Evolutionary conservation across 2,113 vertebrate species (phyloP), one percentile per base, ranked within the genome.

Genomic region (Poeciliopsis occidentalis): DNA sequence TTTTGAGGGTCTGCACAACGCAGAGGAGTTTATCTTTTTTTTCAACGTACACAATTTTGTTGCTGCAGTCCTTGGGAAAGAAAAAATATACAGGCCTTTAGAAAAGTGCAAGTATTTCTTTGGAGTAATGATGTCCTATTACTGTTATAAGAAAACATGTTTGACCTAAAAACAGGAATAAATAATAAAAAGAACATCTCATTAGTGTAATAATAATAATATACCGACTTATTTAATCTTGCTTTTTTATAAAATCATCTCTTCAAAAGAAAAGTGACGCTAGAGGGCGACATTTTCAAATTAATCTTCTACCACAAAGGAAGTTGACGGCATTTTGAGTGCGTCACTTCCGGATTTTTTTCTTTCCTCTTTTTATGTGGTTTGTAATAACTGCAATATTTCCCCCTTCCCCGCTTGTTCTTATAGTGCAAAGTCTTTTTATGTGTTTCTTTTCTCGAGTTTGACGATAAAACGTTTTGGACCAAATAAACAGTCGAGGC

Each of bases 261-360:
- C 34, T 11, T 37, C 8, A 10, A 11, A 37, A 13, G 3, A 15
- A 12, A 1, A 12, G 1, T 13, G 71, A 34, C 88, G 3, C 6
- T 69, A 83, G 89, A 62, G 51, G 88, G 79, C 3, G 79, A 26
- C 71, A 79, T 81, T 69, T 84, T 61, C 68, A 60, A 80, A 67
- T 26, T 11, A 75, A 76, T 34, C 12, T 2, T 78, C 17, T 13
- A 5, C 0, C 1, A 0, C 4, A 26, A 8, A 65, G 83, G 85
- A 88, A 85, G 37, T 0, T 7, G 60, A 13, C 2, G 8, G 0
- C 30, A 1, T 0, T 0, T 12, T 4, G 2, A 0, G 30, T 32
- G 73, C 78, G 41, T 78, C 78, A 88, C 41, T 83, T 91, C 89
- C 89, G 80, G 80, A 12, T 39, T 10, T 8, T 32, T 75, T 69